Evolutionary conservation across 2,797 vertebrate genomes (phyloP), one percentile per base, ranked within the genome.

Genomic region (Pangasius larnaudii): DNA sequence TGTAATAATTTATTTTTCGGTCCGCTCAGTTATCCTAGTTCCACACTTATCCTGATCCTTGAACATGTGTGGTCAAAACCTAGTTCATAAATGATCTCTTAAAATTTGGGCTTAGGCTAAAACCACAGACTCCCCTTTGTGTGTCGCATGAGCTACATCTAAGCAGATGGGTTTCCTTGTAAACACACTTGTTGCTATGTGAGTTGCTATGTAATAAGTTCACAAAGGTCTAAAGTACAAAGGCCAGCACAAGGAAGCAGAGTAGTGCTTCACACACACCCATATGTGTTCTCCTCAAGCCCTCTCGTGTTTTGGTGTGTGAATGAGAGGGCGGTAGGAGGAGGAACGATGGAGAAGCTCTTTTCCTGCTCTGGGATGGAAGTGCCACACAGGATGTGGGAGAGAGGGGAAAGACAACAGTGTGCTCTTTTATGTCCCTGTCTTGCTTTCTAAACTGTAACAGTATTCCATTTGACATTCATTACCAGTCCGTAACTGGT

Each of bases 301-400:
- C 82, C 86, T 89, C 91, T 83, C 86, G 85, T 86, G 86, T 89
- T 90, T 87, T 87, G 86, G 85, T 85, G 85, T 86, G 46, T 89
- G 85, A 90, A 77, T 75, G 89, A 84, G 85, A 92, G 89, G 24
- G 80, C 74, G 36, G 90, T 46, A 27, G 86, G 85, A 78, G 72
- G 53, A 80, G 69, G 84, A 63, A 88, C 75, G 85, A 86, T 88
- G 89, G 78, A 81, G 83, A 63, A 69, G 53, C 78, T 80, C 82
- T 90, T 88, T 89, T 88, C 87, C 86, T 86, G 90, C 87, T 90
- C 93, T 90, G 92, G 90, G 94, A 88, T 93, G 93, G 94, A 93
- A 92, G 90, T 74, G 93, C 95, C 95, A 91, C 94, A 95, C 93
- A 95, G 95, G 95, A 96, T 95, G 95, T 95, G 95, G 95, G 93